Conservation (phyloP, 92 coral and sea anemone genomes). For the Pocillopora meandrina region DNA sequence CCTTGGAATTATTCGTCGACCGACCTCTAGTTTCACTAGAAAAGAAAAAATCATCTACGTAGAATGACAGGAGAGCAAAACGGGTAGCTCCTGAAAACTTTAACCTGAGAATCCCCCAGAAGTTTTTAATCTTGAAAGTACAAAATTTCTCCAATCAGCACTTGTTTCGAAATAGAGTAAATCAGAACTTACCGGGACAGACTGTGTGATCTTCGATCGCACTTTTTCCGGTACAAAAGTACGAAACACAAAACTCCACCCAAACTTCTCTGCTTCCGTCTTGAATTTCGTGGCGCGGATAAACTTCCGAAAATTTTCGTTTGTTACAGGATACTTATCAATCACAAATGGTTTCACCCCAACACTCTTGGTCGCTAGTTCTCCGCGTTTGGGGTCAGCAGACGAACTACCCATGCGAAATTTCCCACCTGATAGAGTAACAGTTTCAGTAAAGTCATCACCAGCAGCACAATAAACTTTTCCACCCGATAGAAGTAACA, state of each 20-base stretch:
- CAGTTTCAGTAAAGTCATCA: conserved; percentile 19
- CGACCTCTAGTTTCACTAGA: too few relatives aligned
- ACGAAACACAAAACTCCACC: conserved; percentile 85
- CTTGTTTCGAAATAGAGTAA: background rate
- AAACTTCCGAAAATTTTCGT: conserved; percentile 84
- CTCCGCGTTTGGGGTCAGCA: conserved; percentile 73
- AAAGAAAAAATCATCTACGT: too few relatives aligned
- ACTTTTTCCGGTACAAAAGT: conserved; percentile 73
- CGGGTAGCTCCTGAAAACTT: too few relatives aligned
- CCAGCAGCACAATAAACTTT: background rate
- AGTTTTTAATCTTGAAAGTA: too few relatives aligned
- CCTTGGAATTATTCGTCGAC: too few relatives aligned
- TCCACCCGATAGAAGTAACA: background rate
- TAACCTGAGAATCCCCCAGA: conserved; percentile 17
- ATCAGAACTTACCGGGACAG: conserved; percentile 67
- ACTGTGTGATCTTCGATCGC: conserved; percentile 65
- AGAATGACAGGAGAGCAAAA: too few relatives aligned
- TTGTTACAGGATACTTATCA: conserved; percentile 89
- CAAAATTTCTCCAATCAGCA: too few relatives aligned
- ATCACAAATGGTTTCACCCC: conserved; percentile 75
- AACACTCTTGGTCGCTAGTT: conserved; percentile 60
- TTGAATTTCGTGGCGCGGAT: conserved; percentile 83
- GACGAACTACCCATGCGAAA: conserved; percentile 80
- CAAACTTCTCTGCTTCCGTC: conserved; percentile 89
- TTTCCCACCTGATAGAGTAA: conserved; percentile 75